Conservation (phyloP, 2,888 invertebrate genomes). For the Andrena minutula region DNA sequence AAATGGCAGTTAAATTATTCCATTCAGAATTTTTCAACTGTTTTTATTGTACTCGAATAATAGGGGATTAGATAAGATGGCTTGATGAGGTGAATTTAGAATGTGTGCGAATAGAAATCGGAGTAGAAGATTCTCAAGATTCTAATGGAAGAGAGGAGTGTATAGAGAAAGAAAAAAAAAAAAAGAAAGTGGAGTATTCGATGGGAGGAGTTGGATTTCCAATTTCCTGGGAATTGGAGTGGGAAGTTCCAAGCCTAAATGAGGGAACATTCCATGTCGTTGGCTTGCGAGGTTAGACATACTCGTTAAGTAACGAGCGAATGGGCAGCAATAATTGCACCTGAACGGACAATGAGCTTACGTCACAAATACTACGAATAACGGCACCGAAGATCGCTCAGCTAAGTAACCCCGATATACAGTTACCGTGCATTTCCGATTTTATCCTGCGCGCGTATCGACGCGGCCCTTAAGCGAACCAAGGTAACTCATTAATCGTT, state of each 20-base stretch:
- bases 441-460: conserved; percentile 34
- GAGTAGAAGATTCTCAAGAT: no score
- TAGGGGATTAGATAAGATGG: no score
- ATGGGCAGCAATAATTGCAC: conserved; percentile 36
- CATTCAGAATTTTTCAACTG: no score
- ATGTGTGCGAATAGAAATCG: no score
- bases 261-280: neutral
- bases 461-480: neutral
- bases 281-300: conserved; percentile 31
- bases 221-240: neutral
- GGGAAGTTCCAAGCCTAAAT: neutral
- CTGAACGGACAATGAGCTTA: conserved; percentile 30
- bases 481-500: conserved; percentile 7
- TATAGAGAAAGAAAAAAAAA: no score
- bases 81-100: no score
- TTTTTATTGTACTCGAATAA: no score
- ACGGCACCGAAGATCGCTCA: conserved; percentile 16
- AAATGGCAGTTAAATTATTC: no score
- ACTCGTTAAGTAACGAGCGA: conserved; percentile 42
- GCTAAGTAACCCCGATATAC: conserved; percentile 19
- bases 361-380: conserved; percentile 37
- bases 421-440: conserved; percentile 38
- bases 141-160: no score
- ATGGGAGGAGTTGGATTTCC: neutral
- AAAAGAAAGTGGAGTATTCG: no score